These are phyloP conservation scores for Iselma pallidipennis DNA, from an alignment of 2,888 invertebrate genomes.

Conservation along the genomic window DNA sequence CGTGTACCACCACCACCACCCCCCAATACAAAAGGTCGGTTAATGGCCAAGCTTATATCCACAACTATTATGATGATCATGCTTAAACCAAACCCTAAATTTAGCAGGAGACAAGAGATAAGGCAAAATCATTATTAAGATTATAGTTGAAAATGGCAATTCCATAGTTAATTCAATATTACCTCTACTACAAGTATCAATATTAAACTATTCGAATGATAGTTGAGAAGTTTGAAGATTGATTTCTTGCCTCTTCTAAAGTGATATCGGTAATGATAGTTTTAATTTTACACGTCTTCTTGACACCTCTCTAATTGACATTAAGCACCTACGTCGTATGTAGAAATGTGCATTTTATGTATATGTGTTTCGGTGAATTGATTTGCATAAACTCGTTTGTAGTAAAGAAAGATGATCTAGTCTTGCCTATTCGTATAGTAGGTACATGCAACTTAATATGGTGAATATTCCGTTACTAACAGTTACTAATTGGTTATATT, in stretches of 20 bases:
- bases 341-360: neutral
- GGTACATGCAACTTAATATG: neutral
- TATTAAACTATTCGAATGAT: neutral
- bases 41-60: no score
- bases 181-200: neutral
- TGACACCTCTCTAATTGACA: neutral
- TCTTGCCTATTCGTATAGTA: neutral
- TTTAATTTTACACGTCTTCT: neutral
- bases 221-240: neutral
- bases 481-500: constrained; percentile 1
- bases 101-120: no score
- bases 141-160: no score
- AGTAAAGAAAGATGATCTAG: constrained; percentile 2
- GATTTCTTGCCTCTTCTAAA: neutral
- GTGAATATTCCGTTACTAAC: neutral
- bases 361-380: neutral
- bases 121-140: no score
- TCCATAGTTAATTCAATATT: neutral
- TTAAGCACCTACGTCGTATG: neutral
- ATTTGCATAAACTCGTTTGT: neutral
- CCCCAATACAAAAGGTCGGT: no score
- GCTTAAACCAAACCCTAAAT: no score
- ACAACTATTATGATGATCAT: no score
- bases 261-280: neutral
- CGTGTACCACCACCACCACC: no score